These are phyloP conservation scores for Ennomos erosarius DNA, from an alignment of 2,888 invertebrate genomes.

Conservation along the genomic window DNA sequence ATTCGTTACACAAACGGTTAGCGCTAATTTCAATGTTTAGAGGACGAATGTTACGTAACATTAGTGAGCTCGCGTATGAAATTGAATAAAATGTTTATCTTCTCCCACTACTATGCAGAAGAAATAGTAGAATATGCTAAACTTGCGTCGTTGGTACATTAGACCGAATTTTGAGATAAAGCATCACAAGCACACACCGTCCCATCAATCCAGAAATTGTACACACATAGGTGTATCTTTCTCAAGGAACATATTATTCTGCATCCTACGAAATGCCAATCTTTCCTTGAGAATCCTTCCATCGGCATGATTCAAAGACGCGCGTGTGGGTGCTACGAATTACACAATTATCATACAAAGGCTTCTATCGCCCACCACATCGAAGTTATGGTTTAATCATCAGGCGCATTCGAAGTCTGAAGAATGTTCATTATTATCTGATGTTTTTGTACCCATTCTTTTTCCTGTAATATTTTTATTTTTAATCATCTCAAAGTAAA, in stretches of 20 bases:
- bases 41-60: slow-evolving; percentile 54
- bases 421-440: slow-evolving; percentile 3
- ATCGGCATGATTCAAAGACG: slow-evolving; percentile 35
- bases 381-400: slow-evolving; percentile 44
- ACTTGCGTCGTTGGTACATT: too few relatives aligned
- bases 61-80: slow-evolving; percentile 42
- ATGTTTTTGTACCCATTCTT: too few relatives aligned
- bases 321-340: slow-evolving; percentile 45
- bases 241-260: too few relatives aligned
- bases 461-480: too few relatives aligned
- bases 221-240: too few relatives aligned
- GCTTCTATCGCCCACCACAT: slow-evolving; percentile 46
- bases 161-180: too few relatives aligned
- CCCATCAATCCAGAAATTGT: too few relatives aligned
- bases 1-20: slow-evolving; percentile 48
- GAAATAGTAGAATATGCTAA: too few relatives aligned
- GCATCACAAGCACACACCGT: too few relatives aligned
- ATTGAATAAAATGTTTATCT: slow-evolving; percentile 3
- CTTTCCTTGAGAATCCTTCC: slow-evolving; percentile 31
- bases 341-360: slow-evolving; percentile 64
- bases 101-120: too few relatives aligned
- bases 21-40: slow-evolving; percentile 47
- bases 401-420: slow-evolving; percentile 11
- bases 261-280: too few relatives aligned
- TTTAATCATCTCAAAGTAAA: neutral